Evolutionary conservation across 2,888 invertebrate species (phyloP).

Genomic region (Caenorhabditis uteleia): DNA sequence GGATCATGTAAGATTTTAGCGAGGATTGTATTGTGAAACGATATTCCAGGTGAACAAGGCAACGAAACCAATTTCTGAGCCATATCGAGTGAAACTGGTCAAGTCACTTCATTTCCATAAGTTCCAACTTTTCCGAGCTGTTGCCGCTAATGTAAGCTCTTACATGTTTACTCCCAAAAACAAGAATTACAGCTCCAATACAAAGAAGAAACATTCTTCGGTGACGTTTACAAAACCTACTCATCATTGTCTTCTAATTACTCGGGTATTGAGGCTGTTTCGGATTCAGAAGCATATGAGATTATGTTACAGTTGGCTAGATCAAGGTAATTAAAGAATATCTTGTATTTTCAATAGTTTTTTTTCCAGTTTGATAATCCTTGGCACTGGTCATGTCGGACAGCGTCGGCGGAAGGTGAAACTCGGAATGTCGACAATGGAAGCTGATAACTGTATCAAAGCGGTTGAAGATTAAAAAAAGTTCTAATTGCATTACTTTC

Average conservation of each 20-base stretch:
- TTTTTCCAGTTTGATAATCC: slow-evolving; percentile 3
- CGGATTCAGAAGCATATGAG: slow-evolving; percentile 15
- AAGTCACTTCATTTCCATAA: slow-evolving; percentile 74
- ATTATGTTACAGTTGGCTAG: slow-evolving; percentile 21
- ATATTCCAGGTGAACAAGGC: too few relatives aligned
- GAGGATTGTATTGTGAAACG: too few relatives aligned
- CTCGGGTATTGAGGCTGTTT: slow-evolving; percentile 20
- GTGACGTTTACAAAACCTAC: slow-evolving; percentile 38
- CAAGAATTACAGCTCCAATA: slow-evolving; percentile 70
- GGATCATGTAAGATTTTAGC: too few relatives aligned
- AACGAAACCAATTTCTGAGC: slow-evolving; percentile 43
- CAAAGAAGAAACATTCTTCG: slow-evolving; percentile 78
- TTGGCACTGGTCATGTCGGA: background rate
- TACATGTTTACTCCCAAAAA: background rate
- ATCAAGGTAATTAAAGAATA: slow-evolving; percentile 1
- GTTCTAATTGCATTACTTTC: background rate
- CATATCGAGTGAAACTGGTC: slow-evolving; percentile 44
- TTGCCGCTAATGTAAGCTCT: slow-evolving; percentile 74
- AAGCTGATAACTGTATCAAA: slow-evolving; percentile 41
- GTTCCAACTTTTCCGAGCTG: slow-evolving; percentile 81
- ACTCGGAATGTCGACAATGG: slow-evolving; percentile 39
- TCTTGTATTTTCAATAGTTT: slow-evolving; percentile 6
- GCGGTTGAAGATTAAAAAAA: slow-evolving; percentile 1
- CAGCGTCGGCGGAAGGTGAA: slow-evolving; percentile 20
- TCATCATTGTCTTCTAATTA: slow-evolving; percentile 24